These are phyloP conservation scores for Argyresthia albistria DNA, from an alignment of 2,888 invertebrate genomes.

Conservation along the genomic window DNA sequence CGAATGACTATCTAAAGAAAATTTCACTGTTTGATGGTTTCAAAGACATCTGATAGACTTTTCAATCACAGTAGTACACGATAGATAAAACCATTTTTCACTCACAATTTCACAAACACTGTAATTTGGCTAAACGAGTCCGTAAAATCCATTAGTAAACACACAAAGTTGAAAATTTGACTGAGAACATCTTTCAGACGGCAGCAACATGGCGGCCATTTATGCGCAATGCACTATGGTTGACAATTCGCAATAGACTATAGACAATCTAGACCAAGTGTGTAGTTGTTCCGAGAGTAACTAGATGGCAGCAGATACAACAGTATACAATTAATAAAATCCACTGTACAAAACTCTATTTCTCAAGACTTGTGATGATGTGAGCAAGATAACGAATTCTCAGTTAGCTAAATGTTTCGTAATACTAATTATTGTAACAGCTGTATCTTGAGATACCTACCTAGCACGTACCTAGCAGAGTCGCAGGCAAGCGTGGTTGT, in stretches of 20 bases:
- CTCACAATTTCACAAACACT: slow-evolving; percentile 71
- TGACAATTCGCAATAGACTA: slow-evolving; percentile 68
- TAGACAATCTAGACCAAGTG: slow-evolving; percentile 47
- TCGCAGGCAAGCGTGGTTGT: too few relatives aligned
- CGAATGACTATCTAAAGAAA: slow-evolving; percentile 73
- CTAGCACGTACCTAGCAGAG: too few relatives aligned
- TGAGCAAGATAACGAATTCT: too few relatives aligned
- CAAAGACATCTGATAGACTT: slow-evolving; percentile 70
- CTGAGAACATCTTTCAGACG: slow-evolving; percentile 69
- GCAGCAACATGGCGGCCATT: slow-evolving; percentile 74
- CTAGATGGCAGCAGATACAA: slow-evolving; percentile 28
- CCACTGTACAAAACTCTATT: too few relatives aligned
- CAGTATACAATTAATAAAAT: background rate
- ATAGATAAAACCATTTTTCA: slow-evolving; percentile 69
- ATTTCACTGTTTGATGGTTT: slow-evolving; percentile 71
- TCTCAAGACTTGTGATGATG: too few relatives aligned
- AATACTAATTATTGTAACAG: too few relatives aligned
- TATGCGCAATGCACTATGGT: slow-evolving; percentile 73
- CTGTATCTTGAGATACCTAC: too few relatives aligned
- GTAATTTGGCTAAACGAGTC: slow-evolving; percentile 61
- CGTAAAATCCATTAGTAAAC: slow-evolving; percentile 73
- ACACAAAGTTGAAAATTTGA: slow-evolving; percentile 49
- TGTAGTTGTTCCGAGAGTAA: slow-evolving; percentile 22
- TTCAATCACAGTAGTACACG: slow-evolving; percentile 57
- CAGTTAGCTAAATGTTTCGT: too few relatives aligned